Conservation (phyloP, 2,888 invertebrate species). For the Lasioglossum leucozonium region DNA sequence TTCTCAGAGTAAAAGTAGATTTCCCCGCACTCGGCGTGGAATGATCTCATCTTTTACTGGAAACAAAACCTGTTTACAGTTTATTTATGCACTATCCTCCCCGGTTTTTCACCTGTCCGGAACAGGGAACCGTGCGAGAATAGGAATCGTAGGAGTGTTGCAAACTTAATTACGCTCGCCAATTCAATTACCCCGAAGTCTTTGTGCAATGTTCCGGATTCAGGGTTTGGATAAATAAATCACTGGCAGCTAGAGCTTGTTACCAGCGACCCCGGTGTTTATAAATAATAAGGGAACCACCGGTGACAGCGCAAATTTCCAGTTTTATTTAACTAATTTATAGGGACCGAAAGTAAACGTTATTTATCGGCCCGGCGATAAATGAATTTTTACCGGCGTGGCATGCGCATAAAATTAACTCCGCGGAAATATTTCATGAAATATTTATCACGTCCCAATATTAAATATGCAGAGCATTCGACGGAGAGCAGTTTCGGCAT, state of each 20-base stretch:
- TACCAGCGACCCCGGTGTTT: background rate
- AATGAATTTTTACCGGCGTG: background rate
- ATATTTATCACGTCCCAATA: background rate
- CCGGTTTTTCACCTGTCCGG: constrained; percentile 38
- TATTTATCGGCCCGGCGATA: background rate
- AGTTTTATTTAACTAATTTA: background rate
- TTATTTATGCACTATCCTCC: constrained; percentile 34
- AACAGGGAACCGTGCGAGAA: constrained; percentile 37
- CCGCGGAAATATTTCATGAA: background rate
- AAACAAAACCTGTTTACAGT: constrained; percentile 38
- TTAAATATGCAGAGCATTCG: background rate
- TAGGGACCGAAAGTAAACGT: background rate
- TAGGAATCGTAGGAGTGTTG: constrained; percentile 43
- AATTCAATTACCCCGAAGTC: constrained; percentile 52
- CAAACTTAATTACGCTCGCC: constrained; percentile 54
- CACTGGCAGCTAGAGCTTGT: background rate
- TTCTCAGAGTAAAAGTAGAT: background rate
- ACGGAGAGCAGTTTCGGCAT: background rate
- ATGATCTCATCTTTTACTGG: constrained; percentile 34
- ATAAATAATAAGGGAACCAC: background rate
- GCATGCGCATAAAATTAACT: background rate
- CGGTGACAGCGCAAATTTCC: background rate
- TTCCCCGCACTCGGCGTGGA: background rate
- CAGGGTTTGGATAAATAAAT: constrained; percentile 39
- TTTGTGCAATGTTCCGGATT: constrained; percentile 28